phyloP scores from a whole-genome alignment of 2,113 vertebrate species.

The human (Homo sapiens) region GRCh38 chr3:147899001-147899500 shows the following conservation, averaged over 20 bases:
- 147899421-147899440: neutral
- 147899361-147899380: neutral
- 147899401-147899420: neutral
- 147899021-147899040: neutral
- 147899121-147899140: neutral
- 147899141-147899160: neutral
- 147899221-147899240: neutral
- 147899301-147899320: neutral
- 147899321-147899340: neutral
- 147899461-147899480: neutral
- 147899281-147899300: neutral
- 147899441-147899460: neutral
- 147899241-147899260: neutral
- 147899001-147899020: neutral
- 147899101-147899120: neutral
- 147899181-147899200: neutral
- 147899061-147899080: neutral
- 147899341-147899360: neutral
- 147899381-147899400: neutral
- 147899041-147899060: neutral
- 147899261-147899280: neutral
- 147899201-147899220: neutral
- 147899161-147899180: neutral
- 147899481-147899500: neutral
- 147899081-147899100: neutral